Base-by-base conservation (phyloP, 2,888 invertebrate species). In the Trichopria drosophilae region DNA sequence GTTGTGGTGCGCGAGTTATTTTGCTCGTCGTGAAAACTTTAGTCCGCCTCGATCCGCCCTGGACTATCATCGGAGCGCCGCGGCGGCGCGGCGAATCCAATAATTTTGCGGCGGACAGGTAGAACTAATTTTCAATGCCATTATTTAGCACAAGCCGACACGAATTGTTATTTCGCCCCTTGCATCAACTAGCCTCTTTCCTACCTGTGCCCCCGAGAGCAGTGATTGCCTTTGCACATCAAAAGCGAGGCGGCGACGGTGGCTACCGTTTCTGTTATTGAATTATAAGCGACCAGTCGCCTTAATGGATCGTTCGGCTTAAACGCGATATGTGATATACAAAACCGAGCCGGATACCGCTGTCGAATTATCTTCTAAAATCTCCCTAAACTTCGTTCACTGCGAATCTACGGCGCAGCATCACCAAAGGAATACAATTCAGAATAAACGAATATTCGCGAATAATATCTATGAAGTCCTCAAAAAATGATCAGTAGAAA, bases 51-150 rank as follows among this genome's bases (percentile, higher is more conserved):
- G 60, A 58, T 55, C 51, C 56, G 56, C 53, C 53, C 53, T 50
- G 51, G 53, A 56, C 51, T 55, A 56, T 57, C 52, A 50, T 51
- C 45, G 43, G 42, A 41, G 47, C 3, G 49, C 20, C 31, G 46
- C 13, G 46, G 35, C 43, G 42, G 52, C 12, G 51, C 53, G 58
- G 58, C 55, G 58, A 55, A 58, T 64, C 61, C 66, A 71, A 72
- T 69, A 70, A 71, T 72, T 72, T 66, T 61, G 60, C 68, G 48
- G 65, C 54, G 23, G 45, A 51, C 55, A 55, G 60, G 64, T 61
- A 68, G 69, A 70, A 70, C 72, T 72, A 75, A 75, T 75, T 74
- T 75, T 74, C 72, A 74, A 73, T 73, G 73, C 72, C 74, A 74
- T 75, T 75, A 74, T 71, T 72, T 71, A 69, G 66, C 68, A 62